phyloP scores from a whole-genome alignment of 2,113 vertebrate genomes.

The Leuciscus idus region DNA sequence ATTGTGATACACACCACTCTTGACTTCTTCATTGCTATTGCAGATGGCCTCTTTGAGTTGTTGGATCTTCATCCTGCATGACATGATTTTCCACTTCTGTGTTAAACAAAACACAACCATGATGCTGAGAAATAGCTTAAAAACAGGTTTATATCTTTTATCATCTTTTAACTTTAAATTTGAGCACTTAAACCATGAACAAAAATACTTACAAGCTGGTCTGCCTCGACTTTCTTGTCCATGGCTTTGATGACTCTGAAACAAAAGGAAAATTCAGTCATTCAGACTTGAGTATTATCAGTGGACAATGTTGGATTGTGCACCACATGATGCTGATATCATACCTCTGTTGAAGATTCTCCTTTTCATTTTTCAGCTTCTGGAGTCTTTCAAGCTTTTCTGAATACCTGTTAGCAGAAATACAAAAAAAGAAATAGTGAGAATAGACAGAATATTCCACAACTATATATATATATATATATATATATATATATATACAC shows the following conservation, averaged over 20 bases:
- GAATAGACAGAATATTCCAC: not conserved
- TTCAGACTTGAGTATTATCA: not conserved
- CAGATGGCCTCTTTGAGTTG: conserved; percentile 93
- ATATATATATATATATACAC: too few relatives aligned
- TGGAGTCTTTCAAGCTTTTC: conserved; percentile 90
- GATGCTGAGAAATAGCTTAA: not conserved
- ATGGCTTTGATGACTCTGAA: conserved; percentile 86
- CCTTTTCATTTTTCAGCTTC: conserved; percentile 85
- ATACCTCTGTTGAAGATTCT: conserved; percentile 90
- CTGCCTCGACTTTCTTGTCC: conserved; percentile 86
- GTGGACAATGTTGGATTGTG: not conserved
- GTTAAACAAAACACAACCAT: conserved; percentile 52
- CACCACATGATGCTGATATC: not conserved
- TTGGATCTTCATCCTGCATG: conserved; percentile 93
- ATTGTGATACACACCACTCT: conserved; percentile 80
- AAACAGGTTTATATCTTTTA: not conserved
- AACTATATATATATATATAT: not conserved
- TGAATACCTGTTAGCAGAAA: conserved; percentile 76
- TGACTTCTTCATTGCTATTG: conserved; percentile 87
- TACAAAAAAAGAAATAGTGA: not conserved
- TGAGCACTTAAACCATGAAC: not conserved
- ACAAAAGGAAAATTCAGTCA: not conserved
- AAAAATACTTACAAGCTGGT: conserved; percentile 87
- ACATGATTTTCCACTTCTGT: conserved; percentile 99
- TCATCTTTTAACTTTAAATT: not conserved